phyloP scores from a whole-genome alignment of 2,113 vertebrate genomes.

The Argyrosomus japonicus region DNA sequence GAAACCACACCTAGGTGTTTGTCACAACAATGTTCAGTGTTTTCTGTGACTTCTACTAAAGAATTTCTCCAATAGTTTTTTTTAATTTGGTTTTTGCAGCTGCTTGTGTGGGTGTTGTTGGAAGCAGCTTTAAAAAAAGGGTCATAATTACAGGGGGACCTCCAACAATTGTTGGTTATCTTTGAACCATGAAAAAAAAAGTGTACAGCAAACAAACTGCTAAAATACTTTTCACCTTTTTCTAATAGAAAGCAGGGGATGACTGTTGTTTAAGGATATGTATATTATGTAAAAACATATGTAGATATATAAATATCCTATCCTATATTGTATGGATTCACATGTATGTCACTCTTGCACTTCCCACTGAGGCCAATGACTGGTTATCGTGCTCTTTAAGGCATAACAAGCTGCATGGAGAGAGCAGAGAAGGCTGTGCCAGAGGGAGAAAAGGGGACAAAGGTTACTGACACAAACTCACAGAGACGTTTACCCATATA shows the following conservation, averaged over 20 bases:
- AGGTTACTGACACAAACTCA: not conserved
- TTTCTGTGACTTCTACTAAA: not conserved
- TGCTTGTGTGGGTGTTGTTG: not conserved
- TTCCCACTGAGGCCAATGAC: too few species aligned
- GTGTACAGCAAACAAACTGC: not conserved
- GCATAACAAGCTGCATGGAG: not conserved
- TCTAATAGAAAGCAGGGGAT: not conserved
- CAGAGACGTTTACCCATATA: not conserved
- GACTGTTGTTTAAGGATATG: not conserved
- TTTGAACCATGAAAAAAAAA: not conserved
- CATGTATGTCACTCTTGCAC: not conserved
- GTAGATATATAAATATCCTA: not conserved
- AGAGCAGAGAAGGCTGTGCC: not conserved
- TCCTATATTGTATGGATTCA: not conserved
- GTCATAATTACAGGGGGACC: conserved; percentile 5
- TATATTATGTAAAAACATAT: not conserved
- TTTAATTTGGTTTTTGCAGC: conserved; percentile 4
- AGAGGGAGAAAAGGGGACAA: not conserved
- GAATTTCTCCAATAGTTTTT: not conserved
- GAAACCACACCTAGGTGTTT: not conserved
- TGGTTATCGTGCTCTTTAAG: not conserved
- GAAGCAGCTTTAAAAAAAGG: conserved; percentile 3
- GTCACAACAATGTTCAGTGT: not conserved
- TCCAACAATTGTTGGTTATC: not conserved
- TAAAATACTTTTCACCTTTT: not conserved